Conservation (phyloP, 2,113 vertebrate genomes). For the Nematolebias whitei region DNA sequence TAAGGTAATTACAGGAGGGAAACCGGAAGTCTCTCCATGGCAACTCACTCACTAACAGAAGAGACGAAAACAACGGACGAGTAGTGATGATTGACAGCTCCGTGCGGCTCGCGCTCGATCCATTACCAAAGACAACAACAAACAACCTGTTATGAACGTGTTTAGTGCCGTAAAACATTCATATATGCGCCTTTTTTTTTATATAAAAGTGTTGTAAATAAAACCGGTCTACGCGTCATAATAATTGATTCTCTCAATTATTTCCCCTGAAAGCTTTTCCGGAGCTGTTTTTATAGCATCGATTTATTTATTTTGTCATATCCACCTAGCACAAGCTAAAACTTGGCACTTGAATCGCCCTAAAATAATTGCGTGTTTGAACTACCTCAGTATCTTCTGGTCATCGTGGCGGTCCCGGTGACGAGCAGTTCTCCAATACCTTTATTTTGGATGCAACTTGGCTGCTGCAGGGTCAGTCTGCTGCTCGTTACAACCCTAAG, state of each 20-base stretch:
- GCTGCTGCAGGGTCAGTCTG: slow-evolving; percentile 38
- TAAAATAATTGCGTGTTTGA: neutral
- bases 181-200: neutral
- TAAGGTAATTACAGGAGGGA: slow-evolving; percentile 42
- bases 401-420: slow-evolving; percentile 33
- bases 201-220: neutral
- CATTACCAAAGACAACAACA: slow-evolving; percentile 11
- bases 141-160: neutral
- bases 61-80: slow-evolving; percentile 55
- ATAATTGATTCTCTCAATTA: too few relatives aligned
- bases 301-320: slow-evolving; percentile 8
- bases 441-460: slow-evolving; percentile 43
- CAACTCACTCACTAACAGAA: slow-evolving; percentile 61
- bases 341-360: slow-evolving; percentile 47
- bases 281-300: too few relatives aligned
- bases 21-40: slow-evolving; percentile 64
- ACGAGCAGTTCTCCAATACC: slow-evolving; percentile 50
- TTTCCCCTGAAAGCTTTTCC: too few relatives aligned
- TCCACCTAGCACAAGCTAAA: slow-evolving; percentile 31
- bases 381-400: slow-evolving; percentile 56
- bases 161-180: neutral
- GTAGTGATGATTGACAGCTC: slow-evolving; percentile 62
- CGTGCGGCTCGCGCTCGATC: slow-evolving; percentile 20
- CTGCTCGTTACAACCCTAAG: slow-evolving; percentile 22
- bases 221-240: neutral